These are phyloP conservation scores for Osmerus mordax DNA, from an alignment of 2,113 vertebrate species.

Conservation along the genomic window DNA sequence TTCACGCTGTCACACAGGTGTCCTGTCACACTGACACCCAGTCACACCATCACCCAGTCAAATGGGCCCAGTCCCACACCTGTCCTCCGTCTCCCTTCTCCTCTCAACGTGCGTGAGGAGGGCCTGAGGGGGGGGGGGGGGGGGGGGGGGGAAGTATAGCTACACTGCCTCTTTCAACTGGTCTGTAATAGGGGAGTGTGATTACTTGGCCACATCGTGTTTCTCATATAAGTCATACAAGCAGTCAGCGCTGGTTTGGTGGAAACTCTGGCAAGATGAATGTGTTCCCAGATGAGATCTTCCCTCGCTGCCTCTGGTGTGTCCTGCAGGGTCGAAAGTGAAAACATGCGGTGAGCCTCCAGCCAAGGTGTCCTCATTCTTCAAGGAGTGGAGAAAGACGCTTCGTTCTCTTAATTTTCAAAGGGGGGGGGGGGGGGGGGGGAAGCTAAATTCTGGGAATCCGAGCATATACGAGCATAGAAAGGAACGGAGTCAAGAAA, in stretches of 20 bases:
- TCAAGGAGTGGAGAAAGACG: slow-evolving; percentile 37
- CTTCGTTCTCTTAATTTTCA: slow-evolving; percentile 30
- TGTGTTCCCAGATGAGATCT: slow-evolving; percentile 3
- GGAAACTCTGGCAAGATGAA: neutral
- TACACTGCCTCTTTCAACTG: slow-evolving; percentile 10
- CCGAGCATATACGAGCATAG: slow-evolving; percentile 19
- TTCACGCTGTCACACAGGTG: too few species aligned
- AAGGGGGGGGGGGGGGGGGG: too few species aligned
- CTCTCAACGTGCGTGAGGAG: too few species aligned
- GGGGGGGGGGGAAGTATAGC: neutral
- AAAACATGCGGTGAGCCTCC: slow-evolving; percentile 42
- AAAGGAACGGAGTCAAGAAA: slow-evolving; percentile 25
- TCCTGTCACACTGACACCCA: too few species aligned
- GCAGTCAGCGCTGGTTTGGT: slow-evolving; percentile 3
- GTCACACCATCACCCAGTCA: too few species aligned
- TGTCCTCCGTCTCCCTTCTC: too few species aligned
- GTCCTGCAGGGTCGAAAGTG: slow-evolving; percentile 34
- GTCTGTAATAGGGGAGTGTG: slow-evolving; percentile 10
- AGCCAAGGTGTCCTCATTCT: slow-evolving; percentile 44
- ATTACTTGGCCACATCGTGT: slow-evolving; percentile 12
- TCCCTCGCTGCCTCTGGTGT: slow-evolving; percentile 7
- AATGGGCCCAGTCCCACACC: too few species aligned
- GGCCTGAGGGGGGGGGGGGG: too few species aligned
- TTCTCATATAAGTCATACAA: slow-evolving; percentile 13
- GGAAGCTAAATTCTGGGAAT: slow-evolving; percentile 24